Evolutionary conservation across 2,888 invertebrate species (phyloP), one percentile per base, ranked within the genome.

Genomic region (Marronus borbonicus): DNA sequence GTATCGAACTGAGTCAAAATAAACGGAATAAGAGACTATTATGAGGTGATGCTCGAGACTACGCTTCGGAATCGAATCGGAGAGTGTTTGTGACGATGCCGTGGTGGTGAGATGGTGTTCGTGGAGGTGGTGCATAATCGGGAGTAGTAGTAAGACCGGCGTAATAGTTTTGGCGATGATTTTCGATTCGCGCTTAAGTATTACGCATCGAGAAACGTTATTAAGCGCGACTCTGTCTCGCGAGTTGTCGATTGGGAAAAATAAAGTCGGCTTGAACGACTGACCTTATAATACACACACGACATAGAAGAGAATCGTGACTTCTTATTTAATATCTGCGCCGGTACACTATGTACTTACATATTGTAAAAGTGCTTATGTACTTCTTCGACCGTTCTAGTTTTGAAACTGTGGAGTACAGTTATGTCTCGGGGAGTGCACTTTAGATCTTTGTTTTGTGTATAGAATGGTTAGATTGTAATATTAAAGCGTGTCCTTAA

Each of bases 1-100:
- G 72, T 72, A 58, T 72, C 72, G 72, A 72, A 55, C 72, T 36
- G 72, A 72, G 58, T 72, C 72, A 72, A 72, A 72, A 72, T 58
- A 72, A 72, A 58, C 72, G 58, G 72, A 72, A 72, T 72, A 20
- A 31, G 28, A 28, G 44, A 66, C 58, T 72, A 58, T 39, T 58
- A 72, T 58, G 58, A 72, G 20, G 58, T 39, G 69, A 31, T 69
- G 58, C 39, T 58, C 58, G 72, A 49, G 50, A 17, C 55, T 36
- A 31, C 44, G 44, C 14, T 39, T 52, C 31, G 50, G 20, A 44
- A 44, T 44, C 10, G 52, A 31, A 14, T 36, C 58, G 39, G 72
- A 39, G 58, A 39, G 72, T 72, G 58, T 39, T 28, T 50, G 69
- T 20, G 55, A 58, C 20, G 55, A 58, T 17, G 20, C 7, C n/a